phyloP scores from a whole-genome alignment of 2,888 invertebrate genomes.

The Drosophila kanekoi region DNA sequence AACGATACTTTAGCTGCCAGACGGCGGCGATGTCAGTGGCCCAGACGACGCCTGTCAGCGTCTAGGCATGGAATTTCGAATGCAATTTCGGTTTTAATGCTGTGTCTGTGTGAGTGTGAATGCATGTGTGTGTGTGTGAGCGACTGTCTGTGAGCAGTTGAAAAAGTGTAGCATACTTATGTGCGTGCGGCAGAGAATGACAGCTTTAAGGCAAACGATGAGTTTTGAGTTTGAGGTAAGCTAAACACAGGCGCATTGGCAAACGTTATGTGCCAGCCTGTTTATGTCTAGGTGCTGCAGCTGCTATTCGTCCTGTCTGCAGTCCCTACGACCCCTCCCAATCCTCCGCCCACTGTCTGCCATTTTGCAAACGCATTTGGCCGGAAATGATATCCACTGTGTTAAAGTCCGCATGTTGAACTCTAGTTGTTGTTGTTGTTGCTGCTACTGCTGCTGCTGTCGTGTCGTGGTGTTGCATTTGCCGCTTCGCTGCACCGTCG shows the following conservation, averaged over 20 bases:
- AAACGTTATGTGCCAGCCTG: conserved; percentile 37
- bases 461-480: conserved; percentile 78
- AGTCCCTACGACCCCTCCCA: too few relatives aligned
- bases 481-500: conserved; percentile 75
- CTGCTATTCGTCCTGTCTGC: neutral
- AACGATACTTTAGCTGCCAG: conserved; percentile 60
- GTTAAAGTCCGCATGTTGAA: conserved; percentile 65
- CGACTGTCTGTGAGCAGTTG: conserved; percentile 7
- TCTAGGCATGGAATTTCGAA: conserved; percentile 69
- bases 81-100: conserved; percentile 57
- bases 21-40: conserved; percentile 61
- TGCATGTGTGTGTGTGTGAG: neutral
- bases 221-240: conserved; percentile 5
- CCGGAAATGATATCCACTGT: conserved; percentile 79
- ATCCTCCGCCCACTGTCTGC: conserved; percentile 23
- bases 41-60: conserved; percentile 70
- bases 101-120: neutral
- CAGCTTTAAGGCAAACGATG: conserved; percentile 19
- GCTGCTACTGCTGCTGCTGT: conserved; percentile 27
- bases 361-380: conserved; percentile 73
- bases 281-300: conserved; percentile 15
- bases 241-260: neutral
- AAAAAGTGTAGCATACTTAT: conserved; percentile 47
- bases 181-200: conserved; percentile 42
- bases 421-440: conserved; percentile 21